A percentile compares a stretch with the other conserved stretches of the same genome.
These are phyloP conservation scores for Dasypogon diadema DNA, from an alignment of 2,888 invertebrate genomes.

Conservation along the genomic window DNA sequence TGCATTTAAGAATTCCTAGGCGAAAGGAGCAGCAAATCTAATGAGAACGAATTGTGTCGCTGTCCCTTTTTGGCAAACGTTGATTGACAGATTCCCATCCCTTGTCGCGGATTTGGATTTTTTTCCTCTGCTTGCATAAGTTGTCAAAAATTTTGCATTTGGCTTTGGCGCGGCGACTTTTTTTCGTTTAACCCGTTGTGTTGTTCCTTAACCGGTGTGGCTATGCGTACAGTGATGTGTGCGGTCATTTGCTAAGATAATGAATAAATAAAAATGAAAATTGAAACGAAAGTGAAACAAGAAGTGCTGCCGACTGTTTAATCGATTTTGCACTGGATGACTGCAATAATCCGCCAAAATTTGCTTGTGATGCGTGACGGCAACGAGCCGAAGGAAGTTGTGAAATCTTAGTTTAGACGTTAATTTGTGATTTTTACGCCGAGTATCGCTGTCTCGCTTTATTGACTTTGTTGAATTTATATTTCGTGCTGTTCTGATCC, in stretches of 20 bases:
- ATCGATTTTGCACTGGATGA: conserved; percentile 22
- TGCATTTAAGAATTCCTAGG: conserved; percentile 36
- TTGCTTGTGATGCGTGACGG: conserved; percentile 2
- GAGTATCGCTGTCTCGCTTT: conserved; percentile 6
- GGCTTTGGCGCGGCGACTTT: neutral
- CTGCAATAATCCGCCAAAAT: conserved; percentile 20
- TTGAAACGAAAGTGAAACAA: conserved; percentile 40
- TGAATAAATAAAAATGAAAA: conserved; percentile 5
- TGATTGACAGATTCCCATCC: conserved; percentile 6
- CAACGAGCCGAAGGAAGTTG: neutral
- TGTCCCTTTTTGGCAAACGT: conserved; percentile 18
- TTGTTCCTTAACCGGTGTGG: neutral
- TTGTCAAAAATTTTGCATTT: conserved; percentile 43
- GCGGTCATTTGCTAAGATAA: conserved; percentile 5
- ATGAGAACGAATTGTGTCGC: neutral
- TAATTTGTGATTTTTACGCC: conserved; percentile 14
- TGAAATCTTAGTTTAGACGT: conserved; percentile 14
- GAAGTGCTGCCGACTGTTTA: conserved; percentile 25
- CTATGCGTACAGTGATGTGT: neutral
- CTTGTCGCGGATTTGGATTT: neutral
- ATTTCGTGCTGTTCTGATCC: neutral
- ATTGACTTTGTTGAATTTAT: neutral
- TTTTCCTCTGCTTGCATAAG: conserved; percentile 35
- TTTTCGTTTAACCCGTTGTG: conserved; percentile 9
- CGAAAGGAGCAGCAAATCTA: conserved; percentile 15